Evolutionary conservation across 2,888 invertebrate species (phyloP).

Genomic region (Microctonus aethiopoides): DNA sequence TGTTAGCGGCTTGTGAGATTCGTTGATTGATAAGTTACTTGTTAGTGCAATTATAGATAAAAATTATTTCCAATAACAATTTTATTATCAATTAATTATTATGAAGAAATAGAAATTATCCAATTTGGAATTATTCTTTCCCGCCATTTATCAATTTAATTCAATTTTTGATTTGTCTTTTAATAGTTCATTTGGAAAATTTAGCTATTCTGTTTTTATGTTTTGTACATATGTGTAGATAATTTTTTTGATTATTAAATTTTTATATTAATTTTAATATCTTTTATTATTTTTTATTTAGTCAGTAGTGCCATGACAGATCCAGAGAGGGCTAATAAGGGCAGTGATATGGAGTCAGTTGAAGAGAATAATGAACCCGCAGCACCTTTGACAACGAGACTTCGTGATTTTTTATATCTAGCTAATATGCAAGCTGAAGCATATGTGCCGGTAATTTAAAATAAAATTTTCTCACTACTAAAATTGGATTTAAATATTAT

Average conservation of each 20-base stretch:
- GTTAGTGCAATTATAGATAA: background rate
- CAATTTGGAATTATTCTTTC: background rate
- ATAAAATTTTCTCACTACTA: no score
- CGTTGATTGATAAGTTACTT: background rate
- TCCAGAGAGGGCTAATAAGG: slow-evolving; percentile 75
- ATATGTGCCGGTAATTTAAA: slow-evolving; percentile 73
- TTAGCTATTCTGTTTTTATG: background rate
- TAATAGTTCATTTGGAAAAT: slow-evolving; percentile 1
- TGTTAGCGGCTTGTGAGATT: background rate
- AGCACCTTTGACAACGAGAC: no score
- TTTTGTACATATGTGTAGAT: background rate
- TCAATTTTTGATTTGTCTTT: background rate
- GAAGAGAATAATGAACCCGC: slow-evolving; percentile 75
- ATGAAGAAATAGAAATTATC: background rate
- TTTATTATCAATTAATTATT: background rate
- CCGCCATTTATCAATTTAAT: background rate
- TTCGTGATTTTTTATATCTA: no score
- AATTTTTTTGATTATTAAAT: slow-evolving; percentile 9
- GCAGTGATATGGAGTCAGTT: slow-evolving; percentile 75
- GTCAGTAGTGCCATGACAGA: slow-evolving; percentile 72
- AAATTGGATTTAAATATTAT: no score
- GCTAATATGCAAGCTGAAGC: no score
- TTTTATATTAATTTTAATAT: slow-evolving; percentile 9
- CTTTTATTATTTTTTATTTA: slow-evolving; percentile 4
- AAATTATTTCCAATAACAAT: background rate